phyloP scores from a whole-genome alignment of 2,113 vertebrate species.

The Solea senegalensis region DNA sequence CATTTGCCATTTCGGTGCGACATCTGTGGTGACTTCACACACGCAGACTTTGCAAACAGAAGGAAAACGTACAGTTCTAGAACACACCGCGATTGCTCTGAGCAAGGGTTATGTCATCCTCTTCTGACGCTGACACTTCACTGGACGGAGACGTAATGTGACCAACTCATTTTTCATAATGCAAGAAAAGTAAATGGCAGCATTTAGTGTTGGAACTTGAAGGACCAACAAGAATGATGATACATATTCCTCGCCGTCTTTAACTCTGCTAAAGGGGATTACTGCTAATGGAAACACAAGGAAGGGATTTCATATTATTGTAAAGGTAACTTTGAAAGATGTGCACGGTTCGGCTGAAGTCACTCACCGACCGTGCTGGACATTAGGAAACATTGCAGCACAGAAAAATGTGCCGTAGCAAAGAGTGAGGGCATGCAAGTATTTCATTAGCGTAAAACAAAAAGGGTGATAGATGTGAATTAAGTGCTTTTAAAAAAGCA shows the following conservation, averaged over 20 bases:
- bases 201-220: background rate
- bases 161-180: background rate
- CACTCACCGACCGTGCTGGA: too few species aligned
- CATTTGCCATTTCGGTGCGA: too few species aligned
- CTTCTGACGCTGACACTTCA: background rate
- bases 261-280: background rate
- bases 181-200: background rate
- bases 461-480: constrained; percentile 7
- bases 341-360: too few species aligned
- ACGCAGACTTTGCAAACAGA: too few species aligned
- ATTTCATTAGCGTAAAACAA: constrained; percentile 14
- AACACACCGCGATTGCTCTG: background rate
- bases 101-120: background rate
- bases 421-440: background rate
- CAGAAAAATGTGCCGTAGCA: too few species aligned
- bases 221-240: too few species aligned
- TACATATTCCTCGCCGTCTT: too few species aligned
- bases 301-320: background rate
- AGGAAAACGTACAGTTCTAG: background rate
- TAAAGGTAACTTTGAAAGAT: background rate
- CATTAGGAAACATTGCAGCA: too few species aligned
- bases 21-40: too few species aligned
- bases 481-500: constrained; percentile 21
- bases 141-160: background rate
- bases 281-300: background rate